These are phyloP conservation scores for Octodon degus DNA, from an alignment of 2,113 vertebrate genomes.

Conservation along the genomic window DNA sequence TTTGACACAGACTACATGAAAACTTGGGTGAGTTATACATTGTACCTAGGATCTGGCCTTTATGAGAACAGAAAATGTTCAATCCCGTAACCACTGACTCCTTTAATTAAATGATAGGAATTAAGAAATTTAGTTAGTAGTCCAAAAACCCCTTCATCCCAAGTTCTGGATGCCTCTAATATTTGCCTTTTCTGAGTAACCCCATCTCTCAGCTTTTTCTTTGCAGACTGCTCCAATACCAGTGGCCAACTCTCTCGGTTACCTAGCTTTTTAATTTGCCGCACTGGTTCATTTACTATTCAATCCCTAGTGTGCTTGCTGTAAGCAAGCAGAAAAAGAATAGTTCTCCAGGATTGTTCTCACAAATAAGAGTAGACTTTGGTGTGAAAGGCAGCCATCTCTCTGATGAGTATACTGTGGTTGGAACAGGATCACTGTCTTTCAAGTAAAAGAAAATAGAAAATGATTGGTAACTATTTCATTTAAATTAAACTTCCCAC, in stretches of 20 bases:
- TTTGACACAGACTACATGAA: background rate
- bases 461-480: conserved; percentile 26
- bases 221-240: background rate
- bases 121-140: conserved; percentile 7
- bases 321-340: background rate
- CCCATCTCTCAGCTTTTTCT: background rate
- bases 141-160: background rate
- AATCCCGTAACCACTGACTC: background rate
- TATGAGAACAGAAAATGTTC: background rate
- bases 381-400: background rate
- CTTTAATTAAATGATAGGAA: background rate
- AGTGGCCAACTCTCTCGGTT: background rate
- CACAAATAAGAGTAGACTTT: background rate
- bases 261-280: conserved; percentile 27
- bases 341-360: background rate
- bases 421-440: background rate
- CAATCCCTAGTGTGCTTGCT: background rate
- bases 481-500: conserved; percentile 19
- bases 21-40: background rate
- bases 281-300: background rate
- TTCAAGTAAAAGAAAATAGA: conserved; percentile 50
- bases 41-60: background rate
- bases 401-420: background rate
- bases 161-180: background rate
- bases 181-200: background rate